Base-by-base conservation (phyloP, 2,113 vertebrate genomes). In the Dryoscopus gambensis region DNA sequence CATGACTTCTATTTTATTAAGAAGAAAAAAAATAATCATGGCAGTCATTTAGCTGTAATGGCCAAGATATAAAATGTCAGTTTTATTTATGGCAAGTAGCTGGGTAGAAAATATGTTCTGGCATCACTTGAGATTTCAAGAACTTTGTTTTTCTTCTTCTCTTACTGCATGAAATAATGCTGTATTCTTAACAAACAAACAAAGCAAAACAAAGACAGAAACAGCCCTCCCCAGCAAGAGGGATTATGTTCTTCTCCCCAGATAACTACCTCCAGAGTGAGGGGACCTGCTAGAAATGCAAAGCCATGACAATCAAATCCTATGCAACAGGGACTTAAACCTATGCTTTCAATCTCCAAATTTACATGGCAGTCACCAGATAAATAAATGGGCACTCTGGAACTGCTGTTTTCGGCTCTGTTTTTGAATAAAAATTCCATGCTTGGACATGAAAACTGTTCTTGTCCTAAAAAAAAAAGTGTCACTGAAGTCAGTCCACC, bases 1-100 rank as follows among this genome's bases (percentile, higher is more conserved):
- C 47, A 88, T 44, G 85, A 71, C 68, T 91, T 88, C 79, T 90
- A 56, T 92, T 93, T 92, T 93, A 93, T 87, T 89, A 83, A 85
- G 71, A 88, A 87, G 46, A 83, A 75, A 94, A 73, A 88, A 93
- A 79, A 79, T 19, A 81, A 31, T 55, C 67, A 89, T 90, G 86
- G 92, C 94, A 95, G 83, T 92, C 50, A 77, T 86, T 89, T 95
- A 86, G 80, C 64, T 96, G 86, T 77, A 81, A 90, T 86, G 60
- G 95, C 94, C 94, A 97, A 96, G 91, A 97, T 96, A 95, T 95
- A 96, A 97, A 97, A 95, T 96, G 92, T 96, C 95, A 96, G 86
- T 87, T 97, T 97, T 97, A 96, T 97, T 97, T 96, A 97, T 93
- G 95, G 96, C 83, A 97, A 97, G 95, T 95, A 95, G 80, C 91